phyloP scores from a whole-genome alignment of 2,888 invertebrate genomes.

The Rotaria magnacalcarata region DNA sequence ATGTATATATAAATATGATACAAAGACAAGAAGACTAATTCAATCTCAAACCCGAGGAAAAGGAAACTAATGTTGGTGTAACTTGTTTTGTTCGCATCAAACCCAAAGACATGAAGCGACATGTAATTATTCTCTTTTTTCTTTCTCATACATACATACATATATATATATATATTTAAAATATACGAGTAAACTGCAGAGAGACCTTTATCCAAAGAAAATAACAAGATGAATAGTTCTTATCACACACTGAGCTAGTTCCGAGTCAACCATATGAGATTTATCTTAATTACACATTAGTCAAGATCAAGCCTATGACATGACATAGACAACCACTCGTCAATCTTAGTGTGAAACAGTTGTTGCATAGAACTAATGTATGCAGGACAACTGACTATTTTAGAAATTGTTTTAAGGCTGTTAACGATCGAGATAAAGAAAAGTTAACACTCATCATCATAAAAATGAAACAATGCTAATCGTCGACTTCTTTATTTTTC shows the following conservation, averaged over 20 bases:
- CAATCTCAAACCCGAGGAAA: neutral
- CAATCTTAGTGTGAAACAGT: neutral
- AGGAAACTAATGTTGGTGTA: neutral
- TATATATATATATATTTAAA: neutral
- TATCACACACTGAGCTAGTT: neutral
- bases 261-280: neutral
- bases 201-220: neutral
- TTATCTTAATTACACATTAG: neutral
- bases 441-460: neutral
- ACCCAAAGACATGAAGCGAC: neutral
- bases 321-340: neutral
- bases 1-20: neutral
- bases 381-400: neutral
- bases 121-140: neutral
- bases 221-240: neutral
- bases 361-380: neutral
- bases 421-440: neutral
- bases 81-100: neutral
- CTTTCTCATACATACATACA: neutral
- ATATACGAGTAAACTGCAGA: neutral
- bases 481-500: too few species aligned
- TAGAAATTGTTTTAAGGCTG: neutral
- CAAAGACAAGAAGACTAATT: neutral
- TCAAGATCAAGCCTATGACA: neutral
- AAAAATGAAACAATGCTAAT: neutral